Evolutionary conservation across 2,113 vertebrate species (phyloP).

Genomic region (Peucedramus taeniatus): DNA sequence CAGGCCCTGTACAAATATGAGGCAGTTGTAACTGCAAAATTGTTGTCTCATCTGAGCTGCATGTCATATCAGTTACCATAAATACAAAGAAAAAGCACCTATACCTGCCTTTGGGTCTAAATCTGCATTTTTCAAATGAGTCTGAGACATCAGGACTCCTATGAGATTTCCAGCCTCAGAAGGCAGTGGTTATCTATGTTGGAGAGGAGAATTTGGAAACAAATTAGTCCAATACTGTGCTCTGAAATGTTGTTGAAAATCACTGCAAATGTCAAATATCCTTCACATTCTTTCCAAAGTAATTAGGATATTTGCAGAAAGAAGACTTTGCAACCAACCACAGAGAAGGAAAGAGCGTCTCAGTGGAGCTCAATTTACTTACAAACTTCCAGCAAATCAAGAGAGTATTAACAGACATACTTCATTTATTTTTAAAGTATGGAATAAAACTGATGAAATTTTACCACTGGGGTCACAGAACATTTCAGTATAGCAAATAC

Average conservation of each 20-base stretch:
- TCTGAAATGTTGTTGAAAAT: not conserved
- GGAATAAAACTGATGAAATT: not conserved
- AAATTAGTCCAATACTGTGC: not conserved
- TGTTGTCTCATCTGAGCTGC: slow-evolving; percentile 6
- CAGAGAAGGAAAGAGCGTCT: not conserved
- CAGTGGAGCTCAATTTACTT: not conserved
- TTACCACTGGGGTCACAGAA: not conserved
- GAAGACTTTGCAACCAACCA: not conserved
- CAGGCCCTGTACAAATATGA: not conserved
- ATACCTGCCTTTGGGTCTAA: not conserved
- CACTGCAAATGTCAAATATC: not conserved
- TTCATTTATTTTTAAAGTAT: not conserved
- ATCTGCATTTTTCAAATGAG: not conserved
- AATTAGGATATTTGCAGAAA: not conserved
- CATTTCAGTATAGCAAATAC: not conserved
- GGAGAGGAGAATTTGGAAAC: not conserved
- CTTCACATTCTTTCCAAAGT: not conserved
- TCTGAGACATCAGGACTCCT: not conserved
- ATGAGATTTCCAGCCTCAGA: not conserved
- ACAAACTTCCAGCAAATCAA: not conserved
- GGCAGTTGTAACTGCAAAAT: not conserved
- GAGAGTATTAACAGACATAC: not conserved
- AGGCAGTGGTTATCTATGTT: not conserved
- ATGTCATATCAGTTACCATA: not conserved
- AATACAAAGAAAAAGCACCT: not conserved